A percentile compares a stretch with the other conserved stretches of the same genome.
These are phyloP conservation scores for Bombus turneri DNA, from an alignment of 1,140 invertebrate genomes.

Conservation along the genomic window DNA sequence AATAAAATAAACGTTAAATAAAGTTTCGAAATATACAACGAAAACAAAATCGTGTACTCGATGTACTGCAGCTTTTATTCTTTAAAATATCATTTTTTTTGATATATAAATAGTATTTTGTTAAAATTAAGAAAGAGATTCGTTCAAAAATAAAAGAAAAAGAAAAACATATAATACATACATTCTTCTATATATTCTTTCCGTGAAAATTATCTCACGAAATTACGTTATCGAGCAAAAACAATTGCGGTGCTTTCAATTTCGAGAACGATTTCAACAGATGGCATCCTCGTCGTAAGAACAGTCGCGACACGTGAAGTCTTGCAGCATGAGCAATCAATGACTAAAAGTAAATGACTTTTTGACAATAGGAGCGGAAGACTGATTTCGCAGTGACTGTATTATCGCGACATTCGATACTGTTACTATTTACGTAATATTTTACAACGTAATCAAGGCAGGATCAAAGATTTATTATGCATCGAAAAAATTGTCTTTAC, in stretches of 20 bases:
- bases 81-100: neutral
- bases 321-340: neutral
- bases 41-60: neutral
- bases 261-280: constrained; percentile 1
- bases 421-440: neutral
- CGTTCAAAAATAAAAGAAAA: neutral
- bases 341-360: constrained; percentile 38
- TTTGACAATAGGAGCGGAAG: constrained; percentile 36
- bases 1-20: neutral
- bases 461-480: neutral
- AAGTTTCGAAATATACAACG: neutral
- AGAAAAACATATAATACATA: neutral
- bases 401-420: neutral
- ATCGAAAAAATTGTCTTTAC: neutral
- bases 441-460: neutral
- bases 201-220: neutral
- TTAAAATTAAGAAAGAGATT: neutral
- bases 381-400: neutral
- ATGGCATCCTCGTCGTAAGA: constrained; percentile 8
- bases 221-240: constrained; percentile 18
- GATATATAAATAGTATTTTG: neutral
- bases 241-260: too few relatives aligned
- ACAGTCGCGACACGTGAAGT: neutral
- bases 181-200: neutral
- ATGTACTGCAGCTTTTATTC: neutral